Conservation (phyloP, 2,113 vertebrate species). For the Prochilodus magdalenae region DNA sequence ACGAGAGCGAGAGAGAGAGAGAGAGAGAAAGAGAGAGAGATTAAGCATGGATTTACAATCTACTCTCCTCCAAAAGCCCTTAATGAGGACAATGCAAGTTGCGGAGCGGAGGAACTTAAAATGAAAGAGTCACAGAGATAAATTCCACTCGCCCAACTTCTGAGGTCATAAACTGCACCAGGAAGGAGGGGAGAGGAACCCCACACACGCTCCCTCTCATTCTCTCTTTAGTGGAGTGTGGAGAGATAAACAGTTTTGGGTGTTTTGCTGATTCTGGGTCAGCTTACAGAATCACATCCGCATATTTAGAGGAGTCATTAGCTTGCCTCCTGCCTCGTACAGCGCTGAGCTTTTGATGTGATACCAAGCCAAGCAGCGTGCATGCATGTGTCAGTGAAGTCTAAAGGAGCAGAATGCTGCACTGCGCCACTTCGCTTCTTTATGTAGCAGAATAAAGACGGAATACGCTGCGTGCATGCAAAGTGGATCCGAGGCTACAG, state of each 20-base stretch:
- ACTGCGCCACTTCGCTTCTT: background rate
- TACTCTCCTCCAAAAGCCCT: background rate
- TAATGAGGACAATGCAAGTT: background rate
- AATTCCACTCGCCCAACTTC: background rate
- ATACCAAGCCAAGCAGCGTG: background rate
- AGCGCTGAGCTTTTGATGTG: conserved; percentile 4
- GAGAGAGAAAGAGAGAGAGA: too few relatives aligned
- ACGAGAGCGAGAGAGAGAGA: too few relatives aligned
- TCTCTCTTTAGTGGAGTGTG: conserved; percentile 18
- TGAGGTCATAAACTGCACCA: background rate
- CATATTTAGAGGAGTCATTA: background rate
- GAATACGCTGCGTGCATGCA: conserved; percentile 20
- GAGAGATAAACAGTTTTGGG: background rate
- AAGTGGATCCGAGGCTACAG: background rate
- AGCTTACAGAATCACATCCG: background rate
- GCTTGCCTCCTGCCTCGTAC: background rate
- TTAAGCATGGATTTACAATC: background rate
- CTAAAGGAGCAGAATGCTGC: background rate
- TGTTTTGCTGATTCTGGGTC: background rate
- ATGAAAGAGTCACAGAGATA: background rate
- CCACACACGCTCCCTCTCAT: conserved; percentile 6
- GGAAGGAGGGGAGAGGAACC: too few relatives aligned
- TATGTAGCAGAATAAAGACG: background rate
- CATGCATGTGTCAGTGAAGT: background rate
- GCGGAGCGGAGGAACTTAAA: background rate